Percentiles rank a stretch among this genome's conserved stretches.
Evolutionary conservation across 2,797 vertebrate species (phyloP).

Genomic region (Rhodeus uyekii): DNA sequence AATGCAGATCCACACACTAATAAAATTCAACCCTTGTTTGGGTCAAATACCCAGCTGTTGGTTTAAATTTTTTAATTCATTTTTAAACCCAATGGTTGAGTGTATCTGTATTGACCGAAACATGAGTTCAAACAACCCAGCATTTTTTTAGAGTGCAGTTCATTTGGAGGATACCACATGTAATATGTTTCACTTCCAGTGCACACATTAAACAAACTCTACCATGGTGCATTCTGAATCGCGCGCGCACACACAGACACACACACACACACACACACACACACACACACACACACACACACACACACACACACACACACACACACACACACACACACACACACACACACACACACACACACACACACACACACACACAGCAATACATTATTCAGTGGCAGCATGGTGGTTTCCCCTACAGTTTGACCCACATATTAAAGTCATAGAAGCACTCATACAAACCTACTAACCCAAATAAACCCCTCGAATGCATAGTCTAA

Average conservation of each 20-base stretch:
- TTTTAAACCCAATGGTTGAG: too few species aligned
- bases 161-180: neutral
- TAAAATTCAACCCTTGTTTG: too few species aligned
- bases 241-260: too few species aligned
- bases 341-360: conserved; percentile 2
- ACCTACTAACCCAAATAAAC: neutral
- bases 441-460: neutral
- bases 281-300: too few species aligned
- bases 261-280: too few species aligned
- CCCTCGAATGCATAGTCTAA: neutral
- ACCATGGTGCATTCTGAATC: neutral
- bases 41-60: too few species aligned
- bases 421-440: conserved; percentile 39
- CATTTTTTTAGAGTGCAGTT: neutral
- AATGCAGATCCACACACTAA: neutral
- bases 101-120: too few species aligned
- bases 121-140: too few species aligned
- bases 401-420: conserved; percentile 17
- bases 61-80: too few species aligned
- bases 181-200: neutral
- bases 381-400: conserved; percentile 50
- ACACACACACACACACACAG: neutral
- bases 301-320: too few species aligned
- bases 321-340: neutral
- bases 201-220: neutral